Base-by-base conservation (phyloP, 2,113 vertebrate genomes). In the Psilopsiagon aurifrons region DNA sequence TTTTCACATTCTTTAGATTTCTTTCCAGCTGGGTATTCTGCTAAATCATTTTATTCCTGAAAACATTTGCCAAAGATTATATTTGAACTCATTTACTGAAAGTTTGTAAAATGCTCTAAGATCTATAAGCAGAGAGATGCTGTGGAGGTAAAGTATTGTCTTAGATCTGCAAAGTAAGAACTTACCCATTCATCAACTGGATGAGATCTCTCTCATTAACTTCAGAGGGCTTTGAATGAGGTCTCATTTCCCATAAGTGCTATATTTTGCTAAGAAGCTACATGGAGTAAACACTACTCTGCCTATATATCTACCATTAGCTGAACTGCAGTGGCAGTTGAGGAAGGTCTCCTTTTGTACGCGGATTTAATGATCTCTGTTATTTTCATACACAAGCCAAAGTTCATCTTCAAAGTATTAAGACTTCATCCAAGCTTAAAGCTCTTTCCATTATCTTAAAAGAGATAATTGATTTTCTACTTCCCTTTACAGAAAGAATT, bases 391-490 rank as follows among this genome's bases (percentile, higher is more conserved):
- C 1, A 2, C 33, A 77, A 69, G 54, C 43, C 79, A 83, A 94
- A 82, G 84, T 68, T 93, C 17, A 6, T 62, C 84, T 94, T 84
- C 54, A 69, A 93, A 90, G 47, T 24, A 60, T 60, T 68, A 81
- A 24, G 54, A 47, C 33, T 79, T 94, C 57, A 82, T 84, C 28
- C 41, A 74, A 66, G 57, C 33, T 93, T 82, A 75, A 90, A 49
- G 41, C 55, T 88, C 25, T 8, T 85, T 70, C 52, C 25, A 8
- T 88, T 94, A 89, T 84, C 89, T 81, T 76, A 75, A 37, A 33
- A 76, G 52, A 75, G 16, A 74, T 71, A 94, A 95, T 16, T 83
- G 25, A 90, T 92, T 79, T 94, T 93, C 60, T 78, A 35, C 35
- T 84, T 41, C n/a, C 12, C 69, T 86, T 79, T 44, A 41, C 35